Evolutionary conservation across 2,113 vertebrate species (phyloP).

Genomic region (Neolamprologus tretocephalus): DNA sequence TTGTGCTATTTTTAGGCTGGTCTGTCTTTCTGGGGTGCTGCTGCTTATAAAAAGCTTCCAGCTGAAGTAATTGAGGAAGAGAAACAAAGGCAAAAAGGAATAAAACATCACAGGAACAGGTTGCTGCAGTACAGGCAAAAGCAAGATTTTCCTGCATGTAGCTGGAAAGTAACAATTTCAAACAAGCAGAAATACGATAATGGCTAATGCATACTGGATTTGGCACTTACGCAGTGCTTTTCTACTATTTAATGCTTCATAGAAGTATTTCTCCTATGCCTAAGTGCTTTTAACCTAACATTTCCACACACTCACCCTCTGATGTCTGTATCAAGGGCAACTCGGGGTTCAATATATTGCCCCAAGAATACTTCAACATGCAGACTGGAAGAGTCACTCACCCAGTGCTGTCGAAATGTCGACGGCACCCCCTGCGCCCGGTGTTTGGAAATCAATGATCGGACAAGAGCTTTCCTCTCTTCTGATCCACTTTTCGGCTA

Average conservation of each 20-base stretch:
- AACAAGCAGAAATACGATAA: background rate
- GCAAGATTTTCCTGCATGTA: background rate
- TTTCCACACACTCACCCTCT: background rate
- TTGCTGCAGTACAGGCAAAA: background rate
- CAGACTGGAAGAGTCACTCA: background rate
- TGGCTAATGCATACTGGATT: background rate
- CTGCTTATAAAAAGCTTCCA: background rate
- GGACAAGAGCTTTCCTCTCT: background rate
- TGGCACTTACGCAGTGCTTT: background rate
- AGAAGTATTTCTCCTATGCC: background rate
- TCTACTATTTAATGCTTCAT: background rate
- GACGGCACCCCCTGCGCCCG: fast-evolving
- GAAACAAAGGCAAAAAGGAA: background rate
- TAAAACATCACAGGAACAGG: background rate
- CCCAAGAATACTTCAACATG: background rate
- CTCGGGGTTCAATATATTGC: background rate
- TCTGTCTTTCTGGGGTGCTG: background rate
- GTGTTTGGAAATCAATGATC: background rate
- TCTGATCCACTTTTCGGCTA: background rate
- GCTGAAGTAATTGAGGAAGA: background rate
- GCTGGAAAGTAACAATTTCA: background rate
- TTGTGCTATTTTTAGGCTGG: background rate
- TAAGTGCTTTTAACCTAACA: background rate
- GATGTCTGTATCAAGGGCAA: background rate
- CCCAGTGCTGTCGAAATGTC: background rate